Evolutionary conservation across 37 sponge, comb jelly and placozoan species (phyloP).

Genomic region (Chondrilla cf. caribensis): DNA sequence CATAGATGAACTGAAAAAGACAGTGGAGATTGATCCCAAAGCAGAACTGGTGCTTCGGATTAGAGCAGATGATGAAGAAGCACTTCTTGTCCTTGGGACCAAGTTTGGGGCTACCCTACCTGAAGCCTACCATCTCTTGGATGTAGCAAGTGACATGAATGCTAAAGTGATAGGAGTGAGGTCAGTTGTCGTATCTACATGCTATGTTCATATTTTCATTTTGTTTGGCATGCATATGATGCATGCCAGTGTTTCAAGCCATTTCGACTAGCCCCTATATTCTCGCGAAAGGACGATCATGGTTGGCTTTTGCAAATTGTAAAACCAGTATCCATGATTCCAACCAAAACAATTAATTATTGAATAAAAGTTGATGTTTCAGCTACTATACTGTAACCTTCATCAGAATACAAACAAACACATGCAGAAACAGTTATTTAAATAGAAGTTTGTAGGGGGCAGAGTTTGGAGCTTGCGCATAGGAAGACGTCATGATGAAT

Average conservation of each 20-base stretch:
- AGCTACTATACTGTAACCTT: no score
- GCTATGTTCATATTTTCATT: no score
- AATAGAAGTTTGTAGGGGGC: no score
- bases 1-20: conserved; percentile 75
- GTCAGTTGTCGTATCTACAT: conserved; percentile 33
- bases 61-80: conserved; percentile 66
- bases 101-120: conserved; percentile 79
- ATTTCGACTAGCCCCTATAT: no score
- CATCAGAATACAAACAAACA: no score
- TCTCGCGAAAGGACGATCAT: no score
- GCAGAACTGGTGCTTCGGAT: conserved; percentile 73
- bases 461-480: conserved; percentile 59
- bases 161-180: conserved; percentile 85
- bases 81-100: neutral
- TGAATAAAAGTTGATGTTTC: no score
- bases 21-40: conserved; percentile 12
- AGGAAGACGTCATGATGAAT: conserved; percentile 23
- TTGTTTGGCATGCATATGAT: neutral
- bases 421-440: no score
- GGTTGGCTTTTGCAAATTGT: no score
- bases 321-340: no score
- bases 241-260: neutral
- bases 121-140: conserved; percentile 51
- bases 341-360: no score
- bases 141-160: conserved; percentile 50